Base-by-base conservation (phyloP, 2,797 vertebrate genomes). In the Chaetophractus vellerosus region DNA sequence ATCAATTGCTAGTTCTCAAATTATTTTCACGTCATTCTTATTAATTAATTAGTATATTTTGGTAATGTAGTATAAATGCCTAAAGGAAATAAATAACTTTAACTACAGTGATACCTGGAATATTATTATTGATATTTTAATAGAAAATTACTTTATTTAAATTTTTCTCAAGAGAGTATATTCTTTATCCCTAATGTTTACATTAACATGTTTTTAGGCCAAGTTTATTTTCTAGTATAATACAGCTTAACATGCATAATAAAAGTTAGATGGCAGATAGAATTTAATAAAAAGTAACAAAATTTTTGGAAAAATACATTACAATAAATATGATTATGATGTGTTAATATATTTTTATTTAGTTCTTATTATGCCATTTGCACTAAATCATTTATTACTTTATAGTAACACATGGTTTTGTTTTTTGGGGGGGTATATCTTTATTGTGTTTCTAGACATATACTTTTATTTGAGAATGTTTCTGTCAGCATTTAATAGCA, bases 281-380 rank as follows among this genome's bases (percentile, higher is more conserved):
- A 92, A 89, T 86, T 26, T 63, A 92, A 71, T 92, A 16, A 64
- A 88, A 72, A 91, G 4, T 50, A 86, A 63, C 66, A 76, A 86
- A 86, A 88, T 74, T n/a, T 55, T 68, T 81, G 18, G 38, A 61
- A 78, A 52, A 71, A 63, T 64, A 69, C 14, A 33, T 48, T 68
- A 61, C 5, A 88, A 81, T 10, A 57, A 92, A 78, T 76, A 45
- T 59, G 14, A 26, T 74, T 88, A 3, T 38, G 1, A 71, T 88
- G 8, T 87, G 12, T 5, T 1, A 72, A 64, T 74, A 15, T 69
- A 36, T 72, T 69, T 89, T 81, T 72, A 66, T 78, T 72, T 88
- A 72, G 5, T 84, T 82, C 61, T 50, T 82, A 18, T 50, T 78
- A 26, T 74, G 4, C 52, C 69, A 24, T 2, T 69, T 52, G 12